Conservation (phyloP, 2,113 vertebrate genomes). For the Manacus vitellinus region DNA sequence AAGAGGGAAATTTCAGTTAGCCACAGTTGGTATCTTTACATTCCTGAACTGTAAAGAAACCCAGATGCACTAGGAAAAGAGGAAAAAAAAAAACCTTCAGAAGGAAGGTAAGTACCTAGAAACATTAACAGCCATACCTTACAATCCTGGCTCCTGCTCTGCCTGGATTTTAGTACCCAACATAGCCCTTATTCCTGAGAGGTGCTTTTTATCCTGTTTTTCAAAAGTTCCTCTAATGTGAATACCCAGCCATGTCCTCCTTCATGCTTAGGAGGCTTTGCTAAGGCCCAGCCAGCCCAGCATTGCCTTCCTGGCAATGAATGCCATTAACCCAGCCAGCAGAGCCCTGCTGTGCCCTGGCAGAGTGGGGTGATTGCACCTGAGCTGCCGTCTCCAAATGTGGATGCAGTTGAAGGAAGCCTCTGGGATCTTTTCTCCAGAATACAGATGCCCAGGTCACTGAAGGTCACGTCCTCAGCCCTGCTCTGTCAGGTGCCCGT, state of each 20-base stretch:
- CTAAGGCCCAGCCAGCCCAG: neutral
- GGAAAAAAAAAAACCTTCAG: neutral
- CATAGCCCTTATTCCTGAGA: neutral
- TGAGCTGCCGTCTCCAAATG: neutral
- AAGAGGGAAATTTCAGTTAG: neutral
- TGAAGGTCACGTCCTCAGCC: neutral
- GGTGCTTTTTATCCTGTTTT: neutral
- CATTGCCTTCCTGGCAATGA: neutral
- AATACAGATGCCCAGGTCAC: neutral
- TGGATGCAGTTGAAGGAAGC: neutral
- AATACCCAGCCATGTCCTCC: neutral
- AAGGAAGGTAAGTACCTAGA: neutral
- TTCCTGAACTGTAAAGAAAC: neutral
- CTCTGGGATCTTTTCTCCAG: neutral
- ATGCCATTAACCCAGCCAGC: neutral
- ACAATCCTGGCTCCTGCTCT: neutral
- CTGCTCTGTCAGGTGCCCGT: neutral
- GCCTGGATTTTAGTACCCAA: neutral
- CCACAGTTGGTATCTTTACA: neutral
- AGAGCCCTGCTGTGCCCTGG: neutral
- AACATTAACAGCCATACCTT: neutral
- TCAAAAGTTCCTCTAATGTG: neutral
- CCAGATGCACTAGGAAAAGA: neutral
- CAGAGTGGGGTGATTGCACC: rapidly evolving
- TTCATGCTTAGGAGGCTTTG: neutral